Evolutionary conservation across 2,113 vertebrate species (phyloP), one percentile per base, ranked within the genome.

Genomic region (Motacilla tschutschensis): DNA sequence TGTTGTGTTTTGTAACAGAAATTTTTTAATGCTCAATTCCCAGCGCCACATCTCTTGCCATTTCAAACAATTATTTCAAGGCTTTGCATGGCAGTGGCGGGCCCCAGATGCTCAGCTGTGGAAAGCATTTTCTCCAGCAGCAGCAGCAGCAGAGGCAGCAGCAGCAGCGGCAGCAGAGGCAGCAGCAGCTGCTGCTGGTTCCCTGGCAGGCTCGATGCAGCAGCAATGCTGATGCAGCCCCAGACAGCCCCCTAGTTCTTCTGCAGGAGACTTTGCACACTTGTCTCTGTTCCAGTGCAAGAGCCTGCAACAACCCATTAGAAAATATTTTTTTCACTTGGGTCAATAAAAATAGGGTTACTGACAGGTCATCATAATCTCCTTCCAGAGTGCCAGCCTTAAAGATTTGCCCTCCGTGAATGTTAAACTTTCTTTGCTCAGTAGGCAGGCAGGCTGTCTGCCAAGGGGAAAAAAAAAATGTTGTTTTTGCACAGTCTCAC

Each of bases 81-180:
- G 18, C 25, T 89, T 53, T 55, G 50, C 66, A 7, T 5, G 38
- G 79, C 88, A 88, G 77, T 31, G 21, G 2, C 0, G 0, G 72
- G 70, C n/a, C 77, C 26, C 89, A 88, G 88, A 67, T 94, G 91
- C 70, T 87, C 31, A 73, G 83, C 51, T 93, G 79, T 25, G 47
- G 59, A 19, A 66, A 94, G 41, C 25, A 74, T 87, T 89, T 86
- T 91, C 55, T 81, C 60, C 67, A 59, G 44, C 40, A 81, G 67
- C 79, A 79, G 31, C 57, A n/a, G 64, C 71, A 79, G 70, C 47
- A 51, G 43, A 35, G 31, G 62, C 26, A 36, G n/a, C 26, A 29
- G 26, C 8, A 14, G 25, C 14, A 78, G 66, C 73, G 74, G 73
- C 54, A 50, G 48, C 26, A 50, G 15, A 50, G 7, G 36, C n/a